Conservation (phyloP, 2,113 vertebrate species). For the Ivindomyrus marchei region DNA sequence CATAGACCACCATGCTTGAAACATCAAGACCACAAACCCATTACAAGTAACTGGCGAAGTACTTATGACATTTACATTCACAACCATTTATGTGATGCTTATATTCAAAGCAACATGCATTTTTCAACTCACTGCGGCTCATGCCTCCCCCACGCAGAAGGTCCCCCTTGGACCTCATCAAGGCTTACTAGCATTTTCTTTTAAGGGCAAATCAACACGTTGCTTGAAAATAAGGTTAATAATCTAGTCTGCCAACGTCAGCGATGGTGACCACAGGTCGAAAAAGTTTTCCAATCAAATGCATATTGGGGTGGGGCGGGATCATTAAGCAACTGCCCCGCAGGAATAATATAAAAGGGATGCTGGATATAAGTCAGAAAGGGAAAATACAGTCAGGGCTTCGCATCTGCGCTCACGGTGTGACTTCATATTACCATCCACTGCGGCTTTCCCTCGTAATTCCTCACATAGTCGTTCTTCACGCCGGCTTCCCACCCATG, state of each 20-base stretch:
- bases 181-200: neutral
- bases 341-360: neutral
- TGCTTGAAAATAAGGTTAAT: neutral
- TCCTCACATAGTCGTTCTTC: neutral
- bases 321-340: neutral
- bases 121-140: neutral
- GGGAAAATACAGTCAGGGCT: neutral
- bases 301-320: neutral
- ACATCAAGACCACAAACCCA: neutral
- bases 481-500: neutral
- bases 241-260: neutral
- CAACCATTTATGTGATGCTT: neutral
- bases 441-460: neutral
- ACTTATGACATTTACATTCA: neutral
- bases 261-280: neutral
- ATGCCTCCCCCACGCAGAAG: neutral
- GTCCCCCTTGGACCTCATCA: neutral
- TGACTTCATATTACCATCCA: neutral
- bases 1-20: neutral
- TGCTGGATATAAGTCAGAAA: neutral
- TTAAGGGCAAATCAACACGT: neutral
- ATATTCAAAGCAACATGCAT: neutral
- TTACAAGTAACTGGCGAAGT: neutral
- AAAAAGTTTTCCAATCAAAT: neutral
- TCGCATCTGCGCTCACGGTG: neutral